Evolutionary conservation across 2,797 vertebrate species (phyloP).

Genomic region (Melanogrammus aeglefinus): DNA sequence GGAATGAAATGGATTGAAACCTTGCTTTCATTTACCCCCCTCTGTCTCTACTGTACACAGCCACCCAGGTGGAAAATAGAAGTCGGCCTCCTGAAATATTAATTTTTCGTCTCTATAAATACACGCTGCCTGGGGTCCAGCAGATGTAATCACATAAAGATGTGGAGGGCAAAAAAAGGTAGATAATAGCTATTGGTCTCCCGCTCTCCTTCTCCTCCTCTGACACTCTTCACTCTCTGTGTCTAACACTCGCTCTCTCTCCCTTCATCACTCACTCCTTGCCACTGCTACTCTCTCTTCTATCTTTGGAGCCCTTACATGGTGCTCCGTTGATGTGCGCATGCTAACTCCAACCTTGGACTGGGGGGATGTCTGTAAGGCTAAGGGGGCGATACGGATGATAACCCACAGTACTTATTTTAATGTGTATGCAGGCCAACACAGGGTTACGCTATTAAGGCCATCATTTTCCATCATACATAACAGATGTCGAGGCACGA

Average conservation of each 20-base stretch:
- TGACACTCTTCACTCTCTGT: neutral
- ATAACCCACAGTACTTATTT: constrained; percentile 9
- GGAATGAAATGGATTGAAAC: constrained; percentile 23
- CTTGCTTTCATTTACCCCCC: constrained; percentile 29
- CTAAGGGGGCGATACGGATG: neutral
- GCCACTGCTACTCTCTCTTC: neutral
- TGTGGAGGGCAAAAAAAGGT: neutral
- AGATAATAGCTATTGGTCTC: constrained; percentile 4
- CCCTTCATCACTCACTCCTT: neutral
- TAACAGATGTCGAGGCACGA: constrained; percentile 77
- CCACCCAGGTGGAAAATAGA: constrained; percentile 46
- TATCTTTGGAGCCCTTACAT: neutral
- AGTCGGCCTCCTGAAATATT: constrained; percentile 52
- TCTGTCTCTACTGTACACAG: constrained; percentile 35
- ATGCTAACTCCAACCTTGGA: neutral
- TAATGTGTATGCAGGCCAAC: constrained; percentile 56
- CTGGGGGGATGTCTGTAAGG: neutral
- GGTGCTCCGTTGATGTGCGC: neutral
- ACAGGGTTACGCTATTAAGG: constrained; percentile 77
- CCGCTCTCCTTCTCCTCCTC: neutral
- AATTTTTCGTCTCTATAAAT: constrained; percentile 34
- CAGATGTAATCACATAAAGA: constrained; percentile 16
- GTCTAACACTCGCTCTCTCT: neutral
- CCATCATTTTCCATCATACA: constrained; percentile 85
- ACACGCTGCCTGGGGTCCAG: constrained; percentile 32